Conservation (phyloP, 2,797 vertebrate genomes). For the Gymnopithys bicolor region DNA sequence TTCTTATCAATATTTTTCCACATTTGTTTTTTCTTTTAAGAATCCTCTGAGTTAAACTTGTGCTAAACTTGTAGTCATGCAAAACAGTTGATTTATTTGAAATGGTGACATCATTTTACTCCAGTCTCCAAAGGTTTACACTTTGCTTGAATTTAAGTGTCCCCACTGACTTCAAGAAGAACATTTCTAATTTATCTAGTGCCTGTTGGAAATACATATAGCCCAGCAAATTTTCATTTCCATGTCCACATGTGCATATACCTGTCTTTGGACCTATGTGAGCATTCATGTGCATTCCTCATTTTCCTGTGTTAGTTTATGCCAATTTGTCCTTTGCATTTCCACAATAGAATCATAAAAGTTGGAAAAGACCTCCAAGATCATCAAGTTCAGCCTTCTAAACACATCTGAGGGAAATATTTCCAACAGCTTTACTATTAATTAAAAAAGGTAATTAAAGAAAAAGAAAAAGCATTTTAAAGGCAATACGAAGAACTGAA, state of each 20-base stretch:
- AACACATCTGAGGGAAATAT: background rate
- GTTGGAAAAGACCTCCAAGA: background rate
- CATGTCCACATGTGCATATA: background rate
- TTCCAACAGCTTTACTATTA: background rate
- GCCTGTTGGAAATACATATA: background rate
- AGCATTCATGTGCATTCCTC: background rate
- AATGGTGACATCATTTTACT: background rate
- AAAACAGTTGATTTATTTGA: conserved; percentile 21
- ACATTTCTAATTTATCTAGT: background rate
- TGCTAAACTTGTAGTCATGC: background rate
- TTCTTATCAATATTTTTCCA: conserved; percentile 37
- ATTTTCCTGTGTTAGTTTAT: fast-evolving
- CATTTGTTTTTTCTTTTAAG: conserved; percentile 10
- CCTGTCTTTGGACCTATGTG: background rate
- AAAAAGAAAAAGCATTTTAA: background rate
- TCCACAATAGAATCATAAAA: background rate
- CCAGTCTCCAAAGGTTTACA: background rate
- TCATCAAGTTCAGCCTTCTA: background rate
- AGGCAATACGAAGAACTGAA: background rate
- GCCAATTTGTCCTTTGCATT: background rate
- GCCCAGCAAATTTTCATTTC: background rate
- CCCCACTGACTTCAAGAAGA: background rate
- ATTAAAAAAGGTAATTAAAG: background rate
- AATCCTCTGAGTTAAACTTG: background rate
- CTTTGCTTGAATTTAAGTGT: background rate